Conservation (phyloP, 2,888 invertebrate genomes). For the Calameuta idolon region DNA sequence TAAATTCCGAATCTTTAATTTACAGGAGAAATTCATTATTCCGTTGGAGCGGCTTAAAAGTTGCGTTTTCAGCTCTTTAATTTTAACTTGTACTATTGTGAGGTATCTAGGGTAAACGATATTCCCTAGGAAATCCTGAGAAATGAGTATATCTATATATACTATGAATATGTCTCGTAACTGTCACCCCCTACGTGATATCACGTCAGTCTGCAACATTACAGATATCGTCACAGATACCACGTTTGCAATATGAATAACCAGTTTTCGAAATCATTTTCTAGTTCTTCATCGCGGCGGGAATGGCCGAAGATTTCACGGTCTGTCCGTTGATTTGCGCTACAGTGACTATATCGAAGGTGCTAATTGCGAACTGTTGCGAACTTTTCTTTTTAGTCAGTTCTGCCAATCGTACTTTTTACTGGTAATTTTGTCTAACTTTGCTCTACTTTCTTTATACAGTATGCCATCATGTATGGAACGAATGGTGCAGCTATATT, state of each 20-base stretch:
- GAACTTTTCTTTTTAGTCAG: background rate
- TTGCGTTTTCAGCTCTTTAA: background rate
- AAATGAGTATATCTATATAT: background rate
- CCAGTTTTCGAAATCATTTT: background rate
- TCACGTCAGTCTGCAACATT: background rate
- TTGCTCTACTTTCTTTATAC: too few relatives aligned
- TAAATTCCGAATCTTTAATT: background rate
- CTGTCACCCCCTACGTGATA: background rate
- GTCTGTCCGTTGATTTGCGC: background rate
- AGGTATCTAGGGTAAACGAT: background rate
- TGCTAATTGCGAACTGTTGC: background rate
- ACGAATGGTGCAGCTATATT: too few relatives aligned
- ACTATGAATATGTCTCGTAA: background rate
- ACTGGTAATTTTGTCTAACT: too few relatives aligned
- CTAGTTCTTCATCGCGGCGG: background rate
- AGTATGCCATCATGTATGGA: too few relatives aligned
- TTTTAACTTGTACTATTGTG: background rate
- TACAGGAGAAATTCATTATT: background rate
- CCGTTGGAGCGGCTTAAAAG: background rate
- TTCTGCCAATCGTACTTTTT: background rate
- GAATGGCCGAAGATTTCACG: background rate
- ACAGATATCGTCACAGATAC: background rate
- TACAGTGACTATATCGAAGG: background rate
- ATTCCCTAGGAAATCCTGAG: background rate
- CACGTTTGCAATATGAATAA: background rate